phyloP scores from a whole-genome alignment of 2,888 invertebrate species.

The Clusia tigrina region DNA sequence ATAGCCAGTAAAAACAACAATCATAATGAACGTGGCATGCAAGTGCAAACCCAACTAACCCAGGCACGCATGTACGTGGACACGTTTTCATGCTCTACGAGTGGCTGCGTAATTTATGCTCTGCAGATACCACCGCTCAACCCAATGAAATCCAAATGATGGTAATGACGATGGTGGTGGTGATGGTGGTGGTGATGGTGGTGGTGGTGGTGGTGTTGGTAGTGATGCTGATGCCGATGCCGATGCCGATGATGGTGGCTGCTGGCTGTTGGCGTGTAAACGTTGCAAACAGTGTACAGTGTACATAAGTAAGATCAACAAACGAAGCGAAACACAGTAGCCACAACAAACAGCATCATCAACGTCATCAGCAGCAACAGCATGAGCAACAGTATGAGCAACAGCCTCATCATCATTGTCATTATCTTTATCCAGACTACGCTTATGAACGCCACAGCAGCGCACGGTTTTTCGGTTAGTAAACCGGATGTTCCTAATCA shows the following conservation, averaged over 20 bases:
- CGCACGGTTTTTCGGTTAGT: constrained; percentile 61
- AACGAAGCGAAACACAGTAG: constrained; percentile 9
- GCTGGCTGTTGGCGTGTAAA: too few species aligned
- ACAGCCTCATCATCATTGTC: constrained; percentile 35
- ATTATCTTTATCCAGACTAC: constrained; percentile 32
- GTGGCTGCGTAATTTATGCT: too few species aligned
- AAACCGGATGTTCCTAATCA: constrained; percentile 65
- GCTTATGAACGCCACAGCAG: constrained; percentile 22
- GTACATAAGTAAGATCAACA: constrained; percentile 39
- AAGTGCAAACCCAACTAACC: too few species aligned
- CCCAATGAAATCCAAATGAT: neutral
- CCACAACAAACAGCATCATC: neutral
- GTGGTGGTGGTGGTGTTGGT: too few species aligned
- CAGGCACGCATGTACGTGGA: too few species aligned
- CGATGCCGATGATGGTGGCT: neutral
- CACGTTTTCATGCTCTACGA: too few species aligned
- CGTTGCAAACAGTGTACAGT: constrained; percentile 32
- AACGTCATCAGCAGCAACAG: neutral
- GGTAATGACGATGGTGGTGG: neutral
- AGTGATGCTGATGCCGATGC: neutral
- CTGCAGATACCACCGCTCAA: too few species aligned
- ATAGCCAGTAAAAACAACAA: too few species aligned
- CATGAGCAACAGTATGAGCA: constrained; percentile 17
- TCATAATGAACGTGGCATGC: too few species aligned
- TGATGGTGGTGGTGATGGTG: neutral